These are phyloP conservation scores for Limenitis camilla DNA, from an alignment of 2,888 invertebrate species.

Conservation along the genomic window DNA sequence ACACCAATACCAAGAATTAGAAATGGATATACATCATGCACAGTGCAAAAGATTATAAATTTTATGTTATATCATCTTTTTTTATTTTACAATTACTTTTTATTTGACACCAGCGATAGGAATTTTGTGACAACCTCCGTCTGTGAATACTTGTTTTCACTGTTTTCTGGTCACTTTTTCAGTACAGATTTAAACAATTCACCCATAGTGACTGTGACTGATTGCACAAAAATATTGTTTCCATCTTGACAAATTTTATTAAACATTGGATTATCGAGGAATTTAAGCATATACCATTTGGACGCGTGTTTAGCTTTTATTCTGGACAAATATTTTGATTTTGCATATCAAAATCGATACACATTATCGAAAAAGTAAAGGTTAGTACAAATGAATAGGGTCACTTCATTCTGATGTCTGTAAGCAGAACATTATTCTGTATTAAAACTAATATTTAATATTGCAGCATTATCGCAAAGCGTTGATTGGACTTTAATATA, in stretches of 20 bases:
- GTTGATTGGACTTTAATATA: constrained; percentile 66
- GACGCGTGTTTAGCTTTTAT: constrained; percentile 35
- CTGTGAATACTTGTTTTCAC: constrained; percentile 43
- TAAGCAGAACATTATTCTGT: constrained; percentile 55
- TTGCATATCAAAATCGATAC: constrained; percentile 24
- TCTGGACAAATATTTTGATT: constrained; percentile 38
- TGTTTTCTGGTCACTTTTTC: constrained; percentile 67
- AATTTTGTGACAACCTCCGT: constrained; percentile 31
- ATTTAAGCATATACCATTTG: constrained; percentile 30
- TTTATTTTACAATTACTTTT: constrained; percentile 12
- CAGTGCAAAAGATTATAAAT: not conserved
- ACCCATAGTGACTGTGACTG: constrained; percentile 55
- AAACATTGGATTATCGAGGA: constrained; percentile 33
- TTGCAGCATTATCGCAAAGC: constrained; percentile 70
- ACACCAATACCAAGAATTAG: too few relatives aligned
- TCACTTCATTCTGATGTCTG: constrained; percentile 55
- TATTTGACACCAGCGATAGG: constrained; percentile 14
- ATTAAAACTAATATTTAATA: constrained; percentile 74
- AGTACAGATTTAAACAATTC: constrained; percentile 60
- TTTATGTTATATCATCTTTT: constrained; percentile 15
- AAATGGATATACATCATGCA: not conserved
- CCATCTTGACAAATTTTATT: constrained; percentile 27
- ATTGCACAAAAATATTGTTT: constrained; percentile 42
- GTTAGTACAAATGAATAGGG: constrained; percentile 66
- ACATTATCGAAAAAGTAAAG: constrained; percentile 41